Conservation (phyloP, 2,797 vertebrate species). For the Tenualosa thibaudeaui region DNA sequence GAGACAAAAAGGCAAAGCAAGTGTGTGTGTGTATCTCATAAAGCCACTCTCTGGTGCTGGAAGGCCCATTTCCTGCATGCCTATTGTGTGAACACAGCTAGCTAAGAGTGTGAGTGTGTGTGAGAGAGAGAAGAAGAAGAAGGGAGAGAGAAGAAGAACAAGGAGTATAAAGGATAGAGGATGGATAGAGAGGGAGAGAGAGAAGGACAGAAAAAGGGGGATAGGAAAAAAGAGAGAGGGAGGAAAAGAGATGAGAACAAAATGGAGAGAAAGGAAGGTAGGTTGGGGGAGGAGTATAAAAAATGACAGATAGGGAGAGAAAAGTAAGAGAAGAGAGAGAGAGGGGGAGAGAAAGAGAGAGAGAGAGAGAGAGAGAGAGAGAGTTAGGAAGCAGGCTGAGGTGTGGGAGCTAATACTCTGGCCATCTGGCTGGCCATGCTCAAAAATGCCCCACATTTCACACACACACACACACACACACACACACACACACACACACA, state of each 20-base stretch:
- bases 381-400: slow-evolving; percentile 59
- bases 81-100: slow-evolving; percentile 52
- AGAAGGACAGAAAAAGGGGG: neutral
- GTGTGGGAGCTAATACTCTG: slow-evolving; percentile 55
- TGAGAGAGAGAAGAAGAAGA: neutral
- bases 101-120: slow-evolving; percentile 37
- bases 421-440: slow-evolving; percentile 64
- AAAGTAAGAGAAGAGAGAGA: neutral
- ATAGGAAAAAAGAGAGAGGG: neutral
- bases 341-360: neutral
- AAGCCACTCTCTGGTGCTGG: neutral
- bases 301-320: neutral
- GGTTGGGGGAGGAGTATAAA: no score
- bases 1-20: neutral
- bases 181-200: neutral
- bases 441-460: slow-evolving; percentile 6
- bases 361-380: neutral
- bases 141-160: neutral
- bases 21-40: neutral
- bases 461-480: slow-evolving; percentile 13
- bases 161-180: slow-evolving; percentile 22
- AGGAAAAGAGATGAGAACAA: neutral
- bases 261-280: neutral
- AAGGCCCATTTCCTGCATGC: slow-evolving; percentile 53
- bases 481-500: slow-evolving; percentile 21